Conservation (phyloP, 2,113 vertebrate genomes). For the Phoxinus phoxinus region DNA sequence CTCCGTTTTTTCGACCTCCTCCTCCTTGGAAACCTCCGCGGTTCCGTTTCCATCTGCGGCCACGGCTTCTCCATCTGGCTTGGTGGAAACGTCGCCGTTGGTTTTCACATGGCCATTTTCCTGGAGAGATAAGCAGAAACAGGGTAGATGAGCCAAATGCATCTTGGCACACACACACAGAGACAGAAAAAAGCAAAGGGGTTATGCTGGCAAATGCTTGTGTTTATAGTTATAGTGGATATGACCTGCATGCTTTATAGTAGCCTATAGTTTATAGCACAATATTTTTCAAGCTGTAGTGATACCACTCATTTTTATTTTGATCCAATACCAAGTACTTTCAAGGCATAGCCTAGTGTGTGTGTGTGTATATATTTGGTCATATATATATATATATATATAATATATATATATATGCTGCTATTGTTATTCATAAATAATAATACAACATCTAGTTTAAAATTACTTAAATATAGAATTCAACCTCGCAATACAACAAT, state of each 20-base stretch:
- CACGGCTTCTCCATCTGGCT: conserved; percentile 79
- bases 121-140: conserved; percentile 69
- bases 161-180: neutral
- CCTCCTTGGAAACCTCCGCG: conserved; percentile 71
- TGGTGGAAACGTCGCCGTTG: conserved; percentile 88
- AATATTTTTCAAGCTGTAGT: neutral
- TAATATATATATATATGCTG: neutral
- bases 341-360: neutral
- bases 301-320: neutral
- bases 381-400: too few species aligned
- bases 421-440: neutral
- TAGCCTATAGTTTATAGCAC: neutral
- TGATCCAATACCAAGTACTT: neutral
- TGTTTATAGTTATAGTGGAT: neutral
- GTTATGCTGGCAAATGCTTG: neutral
- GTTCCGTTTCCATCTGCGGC: conserved; percentile 83
- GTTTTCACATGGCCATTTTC: conserved; percentile 93
- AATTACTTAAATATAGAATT: neutral
- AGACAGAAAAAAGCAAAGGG: neutral
- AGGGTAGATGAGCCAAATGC: neutral
- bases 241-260: neutral
- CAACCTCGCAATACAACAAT: neutral
- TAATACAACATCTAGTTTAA: neutral
- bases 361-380: too few species aligned
- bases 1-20: conserved; percentile 63